Conservation (phyloP, 2,113 vertebrate genomes). For the Dicentrarchus labrax region DNA sequence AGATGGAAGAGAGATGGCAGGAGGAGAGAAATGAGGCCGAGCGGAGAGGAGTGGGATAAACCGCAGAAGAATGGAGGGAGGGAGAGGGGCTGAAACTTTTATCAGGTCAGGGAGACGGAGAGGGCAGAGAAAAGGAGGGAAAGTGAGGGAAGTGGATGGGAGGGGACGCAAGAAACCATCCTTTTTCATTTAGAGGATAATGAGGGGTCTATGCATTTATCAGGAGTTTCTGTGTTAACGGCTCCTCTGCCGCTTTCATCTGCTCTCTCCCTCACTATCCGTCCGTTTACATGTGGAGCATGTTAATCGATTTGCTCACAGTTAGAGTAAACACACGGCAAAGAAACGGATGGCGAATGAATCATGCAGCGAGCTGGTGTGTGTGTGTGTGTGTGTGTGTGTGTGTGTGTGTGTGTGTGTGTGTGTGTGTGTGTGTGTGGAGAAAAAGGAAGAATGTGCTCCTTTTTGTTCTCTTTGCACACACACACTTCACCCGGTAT, state of each 20-base stretch:
- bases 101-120: slow-evolving; percentile 48
- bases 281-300: slow-evolving; percentile 65
- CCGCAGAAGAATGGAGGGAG: slow-evolving; percentile 11
- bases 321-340: slow-evolving; percentile 56
- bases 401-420: slow-evolving; percentile 1
- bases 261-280: slow-evolving; percentile 43
- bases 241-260: slow-evolving; percentile 67
- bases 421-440: slow-evolving; percentile 14
- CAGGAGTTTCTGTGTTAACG: slow-evolving; percentile 61
- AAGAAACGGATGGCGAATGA: slow-evolving; percentile 45
- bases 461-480: neutral
- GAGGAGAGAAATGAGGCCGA: slow-evolving; percentile 40
- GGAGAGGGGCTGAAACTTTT: slow-evolving; percentile 54
- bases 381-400: neutral
- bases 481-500: slow-evolving; percentile 2
- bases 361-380: slow-evolving; percentile 19
- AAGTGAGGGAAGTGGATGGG: slow-evolving; percentile 24
- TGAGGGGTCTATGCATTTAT: slow-evolving; percentile 68
- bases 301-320: slow-evolving; percentile 71
- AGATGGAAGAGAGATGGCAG: neutral
- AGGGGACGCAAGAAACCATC: slow-evolving; percentile 27
- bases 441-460: neutral
- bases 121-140: slow-evolving; percentile 28
- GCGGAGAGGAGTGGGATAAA: slow-evolving; percentile 28
- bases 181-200: slow-evolving; percentile 67